Percentiles rank a stretch among this genome's conserved stretches.
Evolutionary conservation across 2,113 vertebrate genomes (phyloP).

Genomic region (Redunca redunca): DNA sequence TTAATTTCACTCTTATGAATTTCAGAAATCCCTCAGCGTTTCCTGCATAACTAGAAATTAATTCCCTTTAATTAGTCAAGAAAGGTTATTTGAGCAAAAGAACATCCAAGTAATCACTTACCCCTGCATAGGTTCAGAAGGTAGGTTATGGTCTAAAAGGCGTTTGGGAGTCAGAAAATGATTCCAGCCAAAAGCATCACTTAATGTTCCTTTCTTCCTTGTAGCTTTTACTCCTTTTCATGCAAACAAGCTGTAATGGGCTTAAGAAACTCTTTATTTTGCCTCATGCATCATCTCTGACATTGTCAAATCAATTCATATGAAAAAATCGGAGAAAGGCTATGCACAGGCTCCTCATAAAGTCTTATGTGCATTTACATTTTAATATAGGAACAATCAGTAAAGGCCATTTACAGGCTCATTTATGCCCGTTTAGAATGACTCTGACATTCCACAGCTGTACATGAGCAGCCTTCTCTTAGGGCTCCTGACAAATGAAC

Average conservation of each 20-base stretch:
- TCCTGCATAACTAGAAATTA: not conserved
- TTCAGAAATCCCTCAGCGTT: slow-evolving; percentile 9
- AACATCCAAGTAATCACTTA: not conserved
- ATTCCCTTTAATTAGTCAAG: slow-evolving; percentile 23
- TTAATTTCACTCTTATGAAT: slow-evolving; percentile 33
- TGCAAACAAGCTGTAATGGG: slow-evolving; percentile 16
- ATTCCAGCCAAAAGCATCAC: not conserved
- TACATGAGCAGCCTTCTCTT: not conserved
- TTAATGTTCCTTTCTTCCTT: not conserved
- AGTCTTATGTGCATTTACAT: slow-evolving; percentile 18
- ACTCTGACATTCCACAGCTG: not conserved
- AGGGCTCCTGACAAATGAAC: slow-evolving; percentile 17
- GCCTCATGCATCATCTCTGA: slow-evolving; percentile 31
- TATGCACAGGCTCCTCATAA: not conserved
- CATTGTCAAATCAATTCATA: slow-evolving; percentile 43
- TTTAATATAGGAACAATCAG: slow-evolving; percentile 47
- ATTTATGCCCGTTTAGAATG: not conserved
- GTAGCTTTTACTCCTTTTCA: slow-evolving; percentile 23
- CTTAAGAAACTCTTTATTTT: slow-evolving; percentile 36
- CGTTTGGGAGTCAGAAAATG: not conserved
- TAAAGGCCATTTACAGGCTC: slow-evolving; percentile 20
- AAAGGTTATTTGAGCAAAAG: slow-evolving; percentile 4
- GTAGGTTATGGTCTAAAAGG: not conserved
- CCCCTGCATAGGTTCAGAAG: not conserved
- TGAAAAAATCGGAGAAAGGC: not conserved